Base-by-base conservation (phyloP, 2,888 invertebrate species). In the Ditylenchus weischeri region DNA sequence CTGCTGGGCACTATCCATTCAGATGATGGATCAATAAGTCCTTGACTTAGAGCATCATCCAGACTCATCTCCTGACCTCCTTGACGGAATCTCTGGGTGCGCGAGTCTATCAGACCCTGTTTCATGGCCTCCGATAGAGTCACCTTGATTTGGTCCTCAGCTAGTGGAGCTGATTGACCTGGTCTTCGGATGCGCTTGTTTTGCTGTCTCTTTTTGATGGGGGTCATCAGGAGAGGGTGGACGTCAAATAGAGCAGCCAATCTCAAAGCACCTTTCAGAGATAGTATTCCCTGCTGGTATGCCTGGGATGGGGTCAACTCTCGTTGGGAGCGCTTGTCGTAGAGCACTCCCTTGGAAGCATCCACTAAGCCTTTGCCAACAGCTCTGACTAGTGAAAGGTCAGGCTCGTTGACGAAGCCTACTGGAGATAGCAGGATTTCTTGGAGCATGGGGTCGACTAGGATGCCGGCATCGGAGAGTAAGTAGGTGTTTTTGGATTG, bases 311-410 rank as follows among this genome's bases (percentile, higher is more conserved):
- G 88, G 81, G 93, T 90, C 70, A 93, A 85, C 72, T 92, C 87
- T 84, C 91, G 89, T 35, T 80, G 76, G 29, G 74, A 72, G 19
- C 68, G 66, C 43, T 73, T 69, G 70, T 81, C 76, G 69, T 79
- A 72, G 71, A 83, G 76, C 36, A 77, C 76, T 11, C 93, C 93
- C 36, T 90, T 90, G 84, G 89, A 89, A 0, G 93, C 91, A 84
- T 96, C 92, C 64, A 96, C 88, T 78, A 90, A 87, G 78, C 90
- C 90, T 78, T 89, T 88, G 77, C 91, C 89, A 69, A 93, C 92
- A 21, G 93, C 90, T 83, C 92, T 91, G 75, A 93, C 86, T 18
- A 84, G 71, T 64, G 88, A 89, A 29, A 54, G 54, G 84, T 93
- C 92, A 70, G 87, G 87, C 75, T 88, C 88, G 75, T 88, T 88